Conservation (phyloP, 2,113 vertebrate genomes). For the Aspidoscelis tigris region DNA sequence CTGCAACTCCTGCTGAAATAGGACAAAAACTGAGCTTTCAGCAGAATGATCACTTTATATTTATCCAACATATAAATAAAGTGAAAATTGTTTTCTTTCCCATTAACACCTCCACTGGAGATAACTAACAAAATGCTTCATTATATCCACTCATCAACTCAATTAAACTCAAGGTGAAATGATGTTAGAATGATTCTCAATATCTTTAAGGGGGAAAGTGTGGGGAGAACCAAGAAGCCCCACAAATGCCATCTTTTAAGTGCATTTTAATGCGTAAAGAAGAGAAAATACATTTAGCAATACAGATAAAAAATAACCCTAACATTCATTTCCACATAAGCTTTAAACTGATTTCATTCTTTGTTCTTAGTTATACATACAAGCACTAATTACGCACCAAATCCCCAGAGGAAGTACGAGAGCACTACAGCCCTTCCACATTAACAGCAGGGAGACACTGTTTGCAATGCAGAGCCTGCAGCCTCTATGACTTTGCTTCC, state of each 20-base stretch:
- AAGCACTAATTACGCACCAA: background rate
- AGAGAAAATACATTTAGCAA: background rate
- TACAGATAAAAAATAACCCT: background rate
- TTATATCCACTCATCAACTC: background rate
- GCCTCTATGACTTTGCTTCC: too few species aligned
- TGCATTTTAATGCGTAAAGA: background rate
- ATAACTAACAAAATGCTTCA: background rate
- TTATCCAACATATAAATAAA: slow-evolving; percentile 37
- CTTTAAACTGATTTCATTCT: background rate
- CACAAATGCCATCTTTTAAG: slow-evolving; percentile 17
- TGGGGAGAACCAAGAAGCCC: background rate
- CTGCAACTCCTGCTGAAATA: background rate
- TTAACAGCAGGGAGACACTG: too few species aligned
- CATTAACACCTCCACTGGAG: slow-evolving; percentile 40
- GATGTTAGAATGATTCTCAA: slow-evolving; percentile 26
- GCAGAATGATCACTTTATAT: slow-evolving; percentile 15
- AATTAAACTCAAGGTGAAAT: slow-evolving; percentile 27
- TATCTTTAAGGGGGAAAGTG: slow-evolving; percentile 11
- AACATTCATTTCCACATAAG: background rate
- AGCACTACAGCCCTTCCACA: too few species aligned
- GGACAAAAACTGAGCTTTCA: slow-evolving; percentile 15
- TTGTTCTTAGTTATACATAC: background rate
- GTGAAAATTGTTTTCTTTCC: slow-evolving; percentile 12
- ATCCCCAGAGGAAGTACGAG: too few species aligned
- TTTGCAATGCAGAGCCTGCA: too few species aligned